Evolutionary conservation across 2,113 vertebrate species (phyloP).

Genomic region (western clawed frog (Xenopus tropicalis)): UCB_Xtro_10.0 CM004449.2:106828001-106828500

Average conservation of each 20-base stretch:
- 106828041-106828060: neutral
- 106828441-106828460: no score
- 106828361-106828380: no score
- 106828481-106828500: no score
- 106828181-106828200: neutral
- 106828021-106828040: neutral
- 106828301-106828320: no score
- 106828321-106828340: no score
- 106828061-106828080: constrained; percentile 1
- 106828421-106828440: no score
- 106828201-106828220: neutral
- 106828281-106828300: no score
- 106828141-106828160: neutral
- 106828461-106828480: no score
- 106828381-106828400: no score
- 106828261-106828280: no score
- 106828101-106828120: neutral
- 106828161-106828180: neutral
- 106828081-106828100: neutral
- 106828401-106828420: no score
- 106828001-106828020: neutral
- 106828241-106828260: neutral
- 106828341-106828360: no score
- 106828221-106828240: neutral
- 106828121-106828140: neutral